Evolutionary conservation across 2,113 vertebrate species (phyloP), one percentile per base, ranked within the genome.

Genomic region (Protomyctophum bolini): DNA sequence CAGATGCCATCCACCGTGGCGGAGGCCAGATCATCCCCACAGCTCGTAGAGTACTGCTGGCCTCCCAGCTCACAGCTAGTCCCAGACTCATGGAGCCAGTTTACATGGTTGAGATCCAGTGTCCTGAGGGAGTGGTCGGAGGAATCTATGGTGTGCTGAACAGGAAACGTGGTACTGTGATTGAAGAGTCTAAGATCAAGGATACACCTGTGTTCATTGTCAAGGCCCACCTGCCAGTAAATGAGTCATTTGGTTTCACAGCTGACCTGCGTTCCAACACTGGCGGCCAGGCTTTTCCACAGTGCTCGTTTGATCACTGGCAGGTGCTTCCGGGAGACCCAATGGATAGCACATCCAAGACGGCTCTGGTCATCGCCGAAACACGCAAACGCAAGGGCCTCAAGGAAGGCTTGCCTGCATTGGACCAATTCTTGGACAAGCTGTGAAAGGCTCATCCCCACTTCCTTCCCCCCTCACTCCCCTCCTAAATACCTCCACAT

Each of bases 271-370:
- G 96, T 63, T 98, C 96, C 72, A 96, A 96, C 91, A 99, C 96
- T 0, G 95, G 96, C 0, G 97, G 96, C 51, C 96, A 98, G 81
- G 97, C 97, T 6, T 98, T 99, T 91, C 96, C 96, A 6, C 97
- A 99, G 93, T 99, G 98, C 0, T 95, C 99, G 15, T 99, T 98
- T 0, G 96, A 98, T 89, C 97, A 99, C 86, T 99, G 97, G 98
- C 96, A 99, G 92, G 90, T 97, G 80, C 92, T 99, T 12, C 92
- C 93, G 0, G 97, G 98, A 21, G 94, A 97, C 15, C 96, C 97
- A n/a, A 87, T 92, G 0, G 96, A 98, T 6, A 15, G 58, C 0
- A 0, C 83, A 73, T 84, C 58, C 86, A 94, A 95, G 2, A 95
- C 97, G 0, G 81, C 58, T 61, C 79, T 93, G 7, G 92, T 99